A percentile compares a stretch with the other conserved stretches of the same genome.
These are phyloP conservation scores for Megaceryle torquata DNA, from an alignment of 2,113 vertebrate genomes.

Conservation along the genomic window DNA sequence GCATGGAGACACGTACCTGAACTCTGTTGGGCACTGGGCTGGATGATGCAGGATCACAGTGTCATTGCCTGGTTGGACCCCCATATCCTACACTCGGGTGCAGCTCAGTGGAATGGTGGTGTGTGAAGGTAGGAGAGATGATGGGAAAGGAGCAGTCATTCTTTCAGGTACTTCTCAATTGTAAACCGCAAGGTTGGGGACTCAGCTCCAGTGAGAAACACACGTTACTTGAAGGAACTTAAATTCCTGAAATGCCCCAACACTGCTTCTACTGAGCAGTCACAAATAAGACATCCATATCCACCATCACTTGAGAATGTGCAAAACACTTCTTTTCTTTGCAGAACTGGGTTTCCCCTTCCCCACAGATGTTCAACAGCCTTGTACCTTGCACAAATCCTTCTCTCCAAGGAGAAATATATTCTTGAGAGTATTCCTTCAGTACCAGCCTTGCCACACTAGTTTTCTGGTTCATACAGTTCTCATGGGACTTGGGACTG, in stretches of 20 bases:
- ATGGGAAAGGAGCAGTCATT: background rate
- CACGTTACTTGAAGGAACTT: background rate
- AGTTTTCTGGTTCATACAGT: background rate
- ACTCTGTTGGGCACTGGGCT: fast-evolving
- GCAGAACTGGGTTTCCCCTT: background rate
- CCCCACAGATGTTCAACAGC: no score
- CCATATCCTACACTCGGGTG: background rate
- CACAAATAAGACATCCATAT: background rate
- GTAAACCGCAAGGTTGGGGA: background rate
- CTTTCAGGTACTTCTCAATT: background rate
- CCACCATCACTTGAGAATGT: fast-evolving
- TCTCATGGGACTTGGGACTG: background rate
- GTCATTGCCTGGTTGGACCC: fast-evolving
- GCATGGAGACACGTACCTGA: background rate
- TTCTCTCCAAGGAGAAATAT: background rate
- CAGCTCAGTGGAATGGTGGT: background rate
- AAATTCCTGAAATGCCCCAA: background rate
- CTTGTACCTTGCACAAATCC: background rate
- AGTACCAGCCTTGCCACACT: background rate
- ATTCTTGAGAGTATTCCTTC: background rate
- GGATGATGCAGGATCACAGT: background rate
- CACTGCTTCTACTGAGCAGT: background rate
- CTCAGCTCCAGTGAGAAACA: fast-evolving
- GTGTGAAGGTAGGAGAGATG: background rate
- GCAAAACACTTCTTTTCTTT: background rate